Percentiles rank a stretch among this genome's conserved stretches.
Conservation (phyloP, 30 jellyfish, hydroid and myxozoan genomes). For the Chrysaora quinquecirrha region DNA sequence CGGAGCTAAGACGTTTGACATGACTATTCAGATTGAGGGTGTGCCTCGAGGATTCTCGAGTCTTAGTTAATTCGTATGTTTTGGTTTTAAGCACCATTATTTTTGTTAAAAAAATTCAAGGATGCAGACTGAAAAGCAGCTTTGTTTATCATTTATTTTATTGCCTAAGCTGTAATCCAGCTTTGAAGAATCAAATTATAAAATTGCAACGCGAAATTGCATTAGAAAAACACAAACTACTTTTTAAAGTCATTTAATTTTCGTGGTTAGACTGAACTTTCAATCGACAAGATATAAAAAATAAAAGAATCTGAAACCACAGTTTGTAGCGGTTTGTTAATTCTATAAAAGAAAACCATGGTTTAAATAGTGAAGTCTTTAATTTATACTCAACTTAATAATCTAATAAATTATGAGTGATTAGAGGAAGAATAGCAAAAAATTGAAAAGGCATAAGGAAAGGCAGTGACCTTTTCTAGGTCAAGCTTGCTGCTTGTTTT, state of each 20-base stretch:
- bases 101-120: not conserved
- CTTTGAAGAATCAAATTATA: not conserved
- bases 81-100: no score
- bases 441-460: not conserved
- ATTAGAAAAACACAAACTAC: not conserved
- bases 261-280: not conserved
- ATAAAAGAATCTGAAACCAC: not conserved
- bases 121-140: not conserved
- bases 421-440: not conserved
- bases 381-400: not conserved
- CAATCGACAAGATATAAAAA: no score
- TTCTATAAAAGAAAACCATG: not conserved
- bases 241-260: not conserved
- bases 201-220: not conserved
- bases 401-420: not conserved
- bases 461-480: conserved; percentile 5
- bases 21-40: not conserved
- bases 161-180: not conserved
- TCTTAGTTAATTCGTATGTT: no score
- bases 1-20: no score
- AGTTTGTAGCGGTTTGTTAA: not conserved
- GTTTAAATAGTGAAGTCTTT: conserved; percentile 2
- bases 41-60: no score
- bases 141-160: not conserved
- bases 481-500: not conserved